A percentile compares a stretch with the other conserved stretches of the same genome.
These are phyloP conservation scores for Uropsilus gracilis DNA, from an alignment of 2,113 vertebrate genomes.

Conservation along the genomic window DNA sequence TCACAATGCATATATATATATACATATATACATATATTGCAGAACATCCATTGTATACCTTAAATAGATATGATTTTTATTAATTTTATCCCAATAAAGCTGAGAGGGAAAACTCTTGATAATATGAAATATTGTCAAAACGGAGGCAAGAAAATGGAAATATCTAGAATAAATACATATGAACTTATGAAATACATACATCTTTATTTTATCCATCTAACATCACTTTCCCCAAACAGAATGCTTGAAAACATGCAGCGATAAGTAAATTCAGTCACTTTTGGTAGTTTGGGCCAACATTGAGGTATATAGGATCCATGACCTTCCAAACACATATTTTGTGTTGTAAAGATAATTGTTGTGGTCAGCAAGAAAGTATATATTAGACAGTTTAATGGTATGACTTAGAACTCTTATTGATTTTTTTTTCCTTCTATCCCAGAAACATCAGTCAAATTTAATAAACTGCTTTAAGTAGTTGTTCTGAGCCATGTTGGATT, in stretches of 20 bases:
- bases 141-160: slow-evolving; percentile 10
- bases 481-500: not conserved
- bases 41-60: not conserved
- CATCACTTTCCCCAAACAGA: not conserved
- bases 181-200: not conserved
- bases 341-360: not conserved
- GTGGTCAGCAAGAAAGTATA: not conserved
- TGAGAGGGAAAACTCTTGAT: not conserved
- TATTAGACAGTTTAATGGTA: not conserved
- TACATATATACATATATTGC: too few species aligned
- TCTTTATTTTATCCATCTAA: slow-evolving; percentile 2
- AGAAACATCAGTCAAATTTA: not conserved
- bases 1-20: not conserved
- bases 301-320: not conserved
- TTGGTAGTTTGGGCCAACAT: slow-evolving; percentile 28
- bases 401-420: not conserved
- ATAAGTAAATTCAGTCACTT: slow-evolving; percentile 17
- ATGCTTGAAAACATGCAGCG: not conserved
- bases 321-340: not conserved
- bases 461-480: not conserved
- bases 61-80: not conserved
- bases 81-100: not conserved
- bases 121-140: not conserved
- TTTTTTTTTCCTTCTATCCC: not conserved
- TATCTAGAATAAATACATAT: not conserved